phyloP scores from a whole-genome alignment of 2,113 vertebrate genomes.

The Platichthys stellatus region DNA sequence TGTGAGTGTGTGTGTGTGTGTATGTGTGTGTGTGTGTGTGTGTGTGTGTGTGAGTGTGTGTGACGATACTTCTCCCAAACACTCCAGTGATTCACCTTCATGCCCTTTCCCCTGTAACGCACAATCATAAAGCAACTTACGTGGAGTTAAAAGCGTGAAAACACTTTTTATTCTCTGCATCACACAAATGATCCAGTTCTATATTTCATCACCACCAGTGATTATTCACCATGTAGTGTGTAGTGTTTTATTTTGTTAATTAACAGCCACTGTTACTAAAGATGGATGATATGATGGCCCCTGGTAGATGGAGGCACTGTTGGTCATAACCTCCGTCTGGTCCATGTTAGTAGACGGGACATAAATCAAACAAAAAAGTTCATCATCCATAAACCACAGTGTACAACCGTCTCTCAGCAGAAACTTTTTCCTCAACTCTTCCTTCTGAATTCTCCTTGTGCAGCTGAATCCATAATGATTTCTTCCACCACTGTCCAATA shows the following conservation, averaged over 20 bases:
- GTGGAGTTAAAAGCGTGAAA: background rate
- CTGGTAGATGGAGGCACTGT: too few species aligned
- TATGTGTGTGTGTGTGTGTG: conserved; percentile 15
- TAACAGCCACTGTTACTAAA: background rate
- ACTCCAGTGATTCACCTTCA: conserved; percentile 31
- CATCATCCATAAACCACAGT: background rate
- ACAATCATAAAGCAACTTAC: background rate
- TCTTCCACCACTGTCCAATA: background rate
- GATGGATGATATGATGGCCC: too few species aligned
- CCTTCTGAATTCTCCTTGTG: background rate
- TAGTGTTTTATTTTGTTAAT: too few species aligned
- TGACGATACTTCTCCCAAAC: conserved; percentile 13
- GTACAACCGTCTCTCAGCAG: background rate
- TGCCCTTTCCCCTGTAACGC: background rate
- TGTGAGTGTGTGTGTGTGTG: conserved; percentile 2
- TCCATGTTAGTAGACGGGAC: too few species aligned
- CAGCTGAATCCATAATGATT: background rate
- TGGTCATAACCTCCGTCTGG: too few species aligned
- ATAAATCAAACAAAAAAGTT: too few species aligned
- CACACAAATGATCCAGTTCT: background rate
- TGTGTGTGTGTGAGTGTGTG: background rate
- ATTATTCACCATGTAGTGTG: too few species aligned
- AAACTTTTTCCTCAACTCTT: background rate
- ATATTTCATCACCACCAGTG: too few species aligned
- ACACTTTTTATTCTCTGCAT: background rate